Percentiles rank a stretch among this genome's conserved stretches.
Conservation (phyloP, 2,113 vertebrate genomes). For the Hemiprocne comata region DNA sequence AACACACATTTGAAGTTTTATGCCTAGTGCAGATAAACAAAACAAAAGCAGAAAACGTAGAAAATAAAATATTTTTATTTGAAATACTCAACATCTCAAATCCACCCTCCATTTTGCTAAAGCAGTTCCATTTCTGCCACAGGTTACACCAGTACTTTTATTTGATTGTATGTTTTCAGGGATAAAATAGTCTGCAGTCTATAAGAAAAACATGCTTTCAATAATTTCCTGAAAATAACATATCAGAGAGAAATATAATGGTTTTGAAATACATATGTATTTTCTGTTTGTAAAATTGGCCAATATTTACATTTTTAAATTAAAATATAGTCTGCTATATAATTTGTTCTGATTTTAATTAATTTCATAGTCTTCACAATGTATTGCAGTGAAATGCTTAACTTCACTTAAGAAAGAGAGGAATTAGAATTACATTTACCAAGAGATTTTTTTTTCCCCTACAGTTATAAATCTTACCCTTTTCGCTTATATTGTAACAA, state of each 20-base stretch:
- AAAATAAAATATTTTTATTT: neutral
- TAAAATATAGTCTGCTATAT: neutral
- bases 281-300: neutral
- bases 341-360: neutral
- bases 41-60: neutral
- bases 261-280: neutral
- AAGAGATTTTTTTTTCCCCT: neutral
- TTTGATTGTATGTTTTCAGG: neutral
- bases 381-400: neutral
- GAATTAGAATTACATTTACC: neutral
- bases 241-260: neutral
- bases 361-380: neutral
- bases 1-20: neutral
- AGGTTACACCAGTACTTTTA: neutral
- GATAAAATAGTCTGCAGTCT: neutral
- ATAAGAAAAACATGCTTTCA: neutral
- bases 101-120: neutral
- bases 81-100: neutral
- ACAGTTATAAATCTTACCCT: neutral
- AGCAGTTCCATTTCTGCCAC: neutral
- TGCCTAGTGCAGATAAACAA: neutral
- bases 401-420: neutral
- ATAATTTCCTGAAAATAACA: neutral
- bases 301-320: neutral
- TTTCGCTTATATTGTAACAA: neutral